Base-by-base conservation (phyloP, 2,797 vertebrate species). In the Amphiprion clarkii region DNA sequence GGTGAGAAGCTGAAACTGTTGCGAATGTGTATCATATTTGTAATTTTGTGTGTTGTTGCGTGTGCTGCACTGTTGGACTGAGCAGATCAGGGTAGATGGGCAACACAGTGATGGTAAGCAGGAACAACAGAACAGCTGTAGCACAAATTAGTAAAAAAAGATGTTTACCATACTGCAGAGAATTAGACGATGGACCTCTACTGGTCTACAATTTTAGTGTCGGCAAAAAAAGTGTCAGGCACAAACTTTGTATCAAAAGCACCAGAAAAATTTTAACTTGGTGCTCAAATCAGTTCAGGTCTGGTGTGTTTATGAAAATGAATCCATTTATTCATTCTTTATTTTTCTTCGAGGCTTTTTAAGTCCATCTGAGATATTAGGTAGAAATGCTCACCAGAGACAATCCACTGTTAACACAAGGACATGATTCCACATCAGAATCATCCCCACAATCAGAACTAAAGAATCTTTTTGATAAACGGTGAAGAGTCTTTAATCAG, bases 11-110 rank as follows among this genome's bases (percentile, higher is more conserved):
- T 49, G 19, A 72, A 74, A 64, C 49, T 66, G 57, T 76, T 70
- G 54, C 62, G 71, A 79, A 75, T 55, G 73, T 74, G 80, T 66
- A 56, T 85, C 44, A 78, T 78, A 74, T 85, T 78, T 81, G 36
- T 80, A 27, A 76, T 61, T 51, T 6, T 74, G 59, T 78, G 71
- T 74, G 71, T 87, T 84, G 67, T n/a, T 83, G 23, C 49, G 57
- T 52, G 53, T 55, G 31, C 77, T 81, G 67, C 67, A 73, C 42
- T 75, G 74, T 74, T 79, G 73, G 67, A 81, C 71, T 75, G 44
- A 81, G 67, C 16, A 67, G 78, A 84, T 66, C 71, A 55, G 66
- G 67, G 27, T 56, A 67, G 36, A 78, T 65, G 60, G 70, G 68
- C 29, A 46, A 60, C 55, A 63, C 44, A 49, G 46, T 58, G 64